A percentile compares a stretch with the other conserved stretches of the same genome.
Conservation (phyloP, 92 coral and sea anemone species). For the Nematostella vectensis region DNA sequence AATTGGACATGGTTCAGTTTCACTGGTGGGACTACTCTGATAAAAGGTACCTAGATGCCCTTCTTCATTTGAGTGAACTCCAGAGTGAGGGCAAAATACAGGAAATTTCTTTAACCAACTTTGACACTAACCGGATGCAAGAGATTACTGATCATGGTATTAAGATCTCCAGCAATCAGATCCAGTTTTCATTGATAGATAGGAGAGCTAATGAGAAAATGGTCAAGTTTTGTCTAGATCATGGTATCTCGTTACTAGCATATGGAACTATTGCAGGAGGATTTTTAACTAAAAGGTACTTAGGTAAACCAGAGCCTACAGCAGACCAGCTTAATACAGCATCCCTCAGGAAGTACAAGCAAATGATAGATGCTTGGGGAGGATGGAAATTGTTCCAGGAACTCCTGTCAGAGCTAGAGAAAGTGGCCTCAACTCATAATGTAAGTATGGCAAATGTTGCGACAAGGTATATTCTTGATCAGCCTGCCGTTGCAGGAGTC, state of each 20-base stretch:
- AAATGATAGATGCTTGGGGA: conserved; percentile 87
- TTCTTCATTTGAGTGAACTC: conserved; percentile 57
- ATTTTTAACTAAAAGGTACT: conserved; percentile 48
- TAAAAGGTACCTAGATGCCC: conserved; percentile 65
- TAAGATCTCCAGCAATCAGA: conserved; percentile 66
- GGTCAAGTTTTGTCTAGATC: conserved; percentile 46
- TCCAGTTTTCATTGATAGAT: conserved; percentile 78
- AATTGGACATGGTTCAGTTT: conserved; percentile 78
- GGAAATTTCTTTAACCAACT: conserved; percentile 68
- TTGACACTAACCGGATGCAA: conserved; percentile 54
- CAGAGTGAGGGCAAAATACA: conserved; percentile 47
- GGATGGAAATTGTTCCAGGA: conserved; percentile 73
- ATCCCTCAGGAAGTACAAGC: conserved; percentile 72
- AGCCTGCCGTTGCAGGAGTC: conserved; percentile 67
- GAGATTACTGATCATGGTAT: conserved; percentile 50
- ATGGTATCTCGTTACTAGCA: conserved; percentile 60
- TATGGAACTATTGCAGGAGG: conserved; percentile 82
- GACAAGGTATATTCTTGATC: conserved; percentile 61
- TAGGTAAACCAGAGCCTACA: conserved; percentile 43
- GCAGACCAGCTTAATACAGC: conserved; percentile 51
- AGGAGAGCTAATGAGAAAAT: conserved; percentile 60
- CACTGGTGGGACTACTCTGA: conserved; percentile 94
- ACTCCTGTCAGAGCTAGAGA: conserved; percentile 41
- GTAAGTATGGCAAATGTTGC: conserved; percentile 75
- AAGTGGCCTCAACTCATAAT: conserved; percentile 47